Percentiles rank a stretch among this genome's conserved stretches.
Conservation (phyloP, 2,797 vertebrate genomes). For the Ptychobarbus kaznakovi region DNA sequence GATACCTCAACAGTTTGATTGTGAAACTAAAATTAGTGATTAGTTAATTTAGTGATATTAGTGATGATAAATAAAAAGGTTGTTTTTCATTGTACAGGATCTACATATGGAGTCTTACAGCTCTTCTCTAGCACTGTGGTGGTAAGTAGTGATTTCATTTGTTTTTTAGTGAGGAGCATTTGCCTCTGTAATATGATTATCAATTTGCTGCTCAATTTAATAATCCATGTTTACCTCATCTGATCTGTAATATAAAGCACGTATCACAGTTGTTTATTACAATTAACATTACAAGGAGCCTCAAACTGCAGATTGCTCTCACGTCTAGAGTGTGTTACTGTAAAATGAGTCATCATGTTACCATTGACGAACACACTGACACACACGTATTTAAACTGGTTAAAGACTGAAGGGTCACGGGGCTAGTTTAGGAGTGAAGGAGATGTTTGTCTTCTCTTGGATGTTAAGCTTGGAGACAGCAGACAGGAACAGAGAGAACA, state of each 20-base stretch:
- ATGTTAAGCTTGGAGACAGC: slow-evolving; percentile 60
- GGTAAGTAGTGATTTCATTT: slow-evolving; percentile 81
- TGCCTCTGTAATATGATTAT: background rate
- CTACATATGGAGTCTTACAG: slow-evolving; percentile 92
- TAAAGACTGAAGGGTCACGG: slow-evolving; percentile 75
- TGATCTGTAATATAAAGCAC: background rate
- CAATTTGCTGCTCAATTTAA: slow-evolving; percentile 20
- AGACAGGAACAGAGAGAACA: slow-evolving; percentile 66
- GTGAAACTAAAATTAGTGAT: background rate
- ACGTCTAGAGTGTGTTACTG: slow-evolving; percentile 13
- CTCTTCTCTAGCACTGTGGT: slow-evolving; percentile 95
- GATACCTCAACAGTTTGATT: background rate
- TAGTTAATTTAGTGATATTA: background rate
- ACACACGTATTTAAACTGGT: slow-evolving; percentile 65
- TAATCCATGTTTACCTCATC: background rate
- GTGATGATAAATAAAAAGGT: background rate
- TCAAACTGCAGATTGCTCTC: slow-evolving; percentile 6
- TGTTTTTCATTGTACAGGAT: slow-evolving; percentile 76
- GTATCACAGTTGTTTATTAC: background rate
- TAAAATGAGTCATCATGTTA: slow-evolving; percentile 45
- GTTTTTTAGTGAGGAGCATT: background rate
- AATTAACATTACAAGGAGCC: slow-evolving; percentile 12
- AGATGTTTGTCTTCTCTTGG: slow-evolving; percentile 70
- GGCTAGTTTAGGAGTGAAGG: slow-evolving; percentile 76
- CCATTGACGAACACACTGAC: slow-evolving; percentile 22